Percentiles rank a stretch among this genome's conserved stretches.
Evolutionary conservation across 2,888 invertebrate species (phyloP).

Genomic region (Ichneumoninae sp.): DNA sequence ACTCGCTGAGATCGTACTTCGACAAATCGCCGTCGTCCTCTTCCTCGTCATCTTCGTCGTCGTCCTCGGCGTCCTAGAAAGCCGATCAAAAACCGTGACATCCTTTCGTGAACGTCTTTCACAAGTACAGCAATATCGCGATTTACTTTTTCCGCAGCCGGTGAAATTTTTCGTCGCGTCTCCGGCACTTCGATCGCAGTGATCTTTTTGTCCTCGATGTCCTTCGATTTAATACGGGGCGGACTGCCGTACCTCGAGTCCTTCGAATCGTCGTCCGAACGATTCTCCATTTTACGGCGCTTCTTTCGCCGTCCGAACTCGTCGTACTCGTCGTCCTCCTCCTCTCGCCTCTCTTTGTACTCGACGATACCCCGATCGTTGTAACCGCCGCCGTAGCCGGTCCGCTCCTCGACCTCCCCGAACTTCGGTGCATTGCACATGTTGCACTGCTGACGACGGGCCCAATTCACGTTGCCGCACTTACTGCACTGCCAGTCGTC

Average conservation of each 20-base stretch:
- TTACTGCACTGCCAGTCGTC: slow-evolving; percentile 99
- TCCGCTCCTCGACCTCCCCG: slow-evolving; percentile 94
- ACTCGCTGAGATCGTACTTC: slow-evolving; percentile 86
- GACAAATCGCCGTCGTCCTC: slow-evolving; percentile 86
- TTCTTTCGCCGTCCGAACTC: slow-evolving; percentile 91
- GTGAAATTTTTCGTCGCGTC: slow-evolving; percentile 59
- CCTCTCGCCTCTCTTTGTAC: slow-evolving; percentile 94
- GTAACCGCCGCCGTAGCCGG: slow-evolving; percentile 95
- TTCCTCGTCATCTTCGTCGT: slow-evolving; percentile 82
- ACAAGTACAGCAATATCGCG: slow-evolving; percentile 32
- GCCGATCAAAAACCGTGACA: slow-evolving; percentile 45
- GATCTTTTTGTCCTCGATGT: slow-evolving; percentile 72
- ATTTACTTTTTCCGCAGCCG: slow-evolving; percentile 74
- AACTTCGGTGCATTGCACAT: slow-evolving; percentile 99
- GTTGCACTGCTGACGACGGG: slow-evolving; percentile 97
- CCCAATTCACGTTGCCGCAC: slow-evolving; percentile 99
- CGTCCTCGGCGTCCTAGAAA: slow-evolving; percentile 79
- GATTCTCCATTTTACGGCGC: slow-evolving; percentile 86
- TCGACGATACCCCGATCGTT: slow-evolving; percentile 98
- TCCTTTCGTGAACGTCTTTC: slow-evolving; percentile 22
- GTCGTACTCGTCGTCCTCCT: slow-evolving; percentile 98
- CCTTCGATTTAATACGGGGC: slow-evolving; percentile 77
- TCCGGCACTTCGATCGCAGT: slow-evolving; percentile 64
- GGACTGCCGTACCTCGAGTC: slow-evolving; percentile 80
- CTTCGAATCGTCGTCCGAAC: slow-evolving; percentile 82